Percentiles rank a stretch among this genome's conserved stretches.
phyloP scores from a whole-genome alignment of 2,113 vertebrate genomes.

The Oxyura jamaicensis region DNA sequence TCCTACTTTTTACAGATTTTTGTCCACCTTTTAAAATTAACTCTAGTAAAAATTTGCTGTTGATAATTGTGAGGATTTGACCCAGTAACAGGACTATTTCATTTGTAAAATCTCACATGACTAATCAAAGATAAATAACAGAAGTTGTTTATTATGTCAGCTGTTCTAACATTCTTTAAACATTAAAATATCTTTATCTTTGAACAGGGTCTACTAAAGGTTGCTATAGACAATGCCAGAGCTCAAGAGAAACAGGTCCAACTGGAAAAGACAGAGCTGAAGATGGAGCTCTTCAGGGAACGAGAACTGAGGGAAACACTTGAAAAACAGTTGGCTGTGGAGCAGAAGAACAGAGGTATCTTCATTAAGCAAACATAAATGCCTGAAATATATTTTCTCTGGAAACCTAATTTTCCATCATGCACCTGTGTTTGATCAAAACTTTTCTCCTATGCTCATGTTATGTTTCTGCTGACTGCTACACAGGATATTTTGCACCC shows the following conservation, averaged over 20 bases:
- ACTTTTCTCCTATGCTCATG: background rate
- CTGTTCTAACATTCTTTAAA: conserved; percentile 9
- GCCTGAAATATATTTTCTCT: conserved; percentile 13
- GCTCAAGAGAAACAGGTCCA: conserved; percentile 99
- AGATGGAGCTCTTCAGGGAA: conserved; percentile 99
- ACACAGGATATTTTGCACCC: background rate
- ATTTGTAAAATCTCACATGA: background rate
- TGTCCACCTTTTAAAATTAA: background rate
- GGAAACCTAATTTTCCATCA: background rate
- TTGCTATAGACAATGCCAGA: conserved; percentile 97
- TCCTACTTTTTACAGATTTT: background rate
- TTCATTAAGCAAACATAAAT: background rate
- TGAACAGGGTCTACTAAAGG: conserved; percentile 94
- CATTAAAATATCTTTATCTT: conserved; percentile 41
- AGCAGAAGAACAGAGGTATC: conserved; percentile 99
- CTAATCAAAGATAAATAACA: background rate
- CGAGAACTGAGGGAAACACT: conserved; percentile 96
- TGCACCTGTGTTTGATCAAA: conserved; percentile 2
- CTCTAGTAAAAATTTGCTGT: background rate
- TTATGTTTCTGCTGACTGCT: background rate
- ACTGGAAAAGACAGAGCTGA: conserved; percentile 98
- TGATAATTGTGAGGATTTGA: background rate
- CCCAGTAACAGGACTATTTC: background rate
- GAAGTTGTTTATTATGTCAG: background rate
- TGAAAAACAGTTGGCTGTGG: conserved; percentile 97